Conservation (phyloP, 2,888 invertebrate genomes). For the Apamea crenata region DNA sequence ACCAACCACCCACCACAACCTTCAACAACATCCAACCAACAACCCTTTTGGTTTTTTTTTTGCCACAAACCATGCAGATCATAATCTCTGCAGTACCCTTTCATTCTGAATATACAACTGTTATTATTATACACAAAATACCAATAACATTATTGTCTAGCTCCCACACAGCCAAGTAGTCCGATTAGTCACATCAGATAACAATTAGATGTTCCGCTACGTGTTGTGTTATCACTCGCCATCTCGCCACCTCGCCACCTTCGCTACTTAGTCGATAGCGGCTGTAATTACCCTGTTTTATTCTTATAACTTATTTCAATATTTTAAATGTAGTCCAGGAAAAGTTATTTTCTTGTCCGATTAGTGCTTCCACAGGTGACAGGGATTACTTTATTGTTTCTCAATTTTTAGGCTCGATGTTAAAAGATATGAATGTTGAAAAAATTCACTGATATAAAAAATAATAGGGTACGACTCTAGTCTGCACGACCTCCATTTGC, state of each 20-base stretch:
- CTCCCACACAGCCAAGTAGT: neutral
- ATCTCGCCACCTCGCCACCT: slow-evolving; percentile 42
- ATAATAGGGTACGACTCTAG: neutral
- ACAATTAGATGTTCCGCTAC: neutral
- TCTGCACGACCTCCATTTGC: neutral
- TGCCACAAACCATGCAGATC: no score
- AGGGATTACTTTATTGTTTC: neutral
- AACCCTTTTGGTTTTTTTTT: no score
- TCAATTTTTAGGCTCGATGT: neutral
- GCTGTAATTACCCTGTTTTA: slow-evolving; percentile 31
- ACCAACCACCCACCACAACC: no score
- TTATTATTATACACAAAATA: neutral
- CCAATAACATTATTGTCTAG: neutral
- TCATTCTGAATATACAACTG: neutral
- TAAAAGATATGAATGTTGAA: neutral
- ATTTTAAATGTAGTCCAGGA: neutral
- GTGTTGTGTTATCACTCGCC: slow-evolving; percentile 38
- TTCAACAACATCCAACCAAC: no score
- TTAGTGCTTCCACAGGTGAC: neutral
- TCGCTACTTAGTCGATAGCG: slow-evolving; percentile 37
- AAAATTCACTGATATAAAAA: no score
- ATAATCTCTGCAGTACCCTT: neutral
- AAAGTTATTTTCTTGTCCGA: neutral
- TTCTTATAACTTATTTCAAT: slow-evolving; percentile 23
- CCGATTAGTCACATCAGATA: slow-evolving; percentile 39